phyloP scores from a whole-genome alignment of 2,113 vertebrate genomes.

The Fulica atra region DNA sequence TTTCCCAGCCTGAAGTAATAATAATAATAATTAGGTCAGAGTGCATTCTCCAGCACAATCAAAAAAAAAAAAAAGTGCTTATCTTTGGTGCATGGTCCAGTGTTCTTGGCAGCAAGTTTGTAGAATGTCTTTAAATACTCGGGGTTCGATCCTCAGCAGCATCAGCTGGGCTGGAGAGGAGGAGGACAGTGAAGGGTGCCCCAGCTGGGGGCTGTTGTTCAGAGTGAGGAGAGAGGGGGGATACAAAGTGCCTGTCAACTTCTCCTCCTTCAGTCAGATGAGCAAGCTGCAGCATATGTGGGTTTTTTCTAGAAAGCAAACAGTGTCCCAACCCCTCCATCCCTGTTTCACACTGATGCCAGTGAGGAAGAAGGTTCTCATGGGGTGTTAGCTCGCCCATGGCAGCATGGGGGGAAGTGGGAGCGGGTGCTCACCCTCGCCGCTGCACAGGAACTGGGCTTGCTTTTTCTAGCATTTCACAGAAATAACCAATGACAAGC shows the following conservation, averaged over 20 bases:
- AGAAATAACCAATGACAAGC: neutral
- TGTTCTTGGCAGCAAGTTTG: conserved; percentile 3
- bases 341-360: neutral
- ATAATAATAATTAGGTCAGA: conserved; percentile 30
- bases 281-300: neutral
- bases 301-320: neutral
- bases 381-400: neutral
- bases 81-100: neutral
- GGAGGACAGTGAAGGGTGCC: neutral
- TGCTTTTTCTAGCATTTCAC: neutral
- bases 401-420: neutral
- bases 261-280: conserved; percentile 2
- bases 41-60: neutral
- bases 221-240: neutral
- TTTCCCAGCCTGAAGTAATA: conserved; percentile 26
- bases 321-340: neutral
- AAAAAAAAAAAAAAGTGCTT: conserved; percentile 31
- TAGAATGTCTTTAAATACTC: neutral
- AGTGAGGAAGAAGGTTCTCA: neutral
- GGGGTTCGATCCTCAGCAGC: neutral
- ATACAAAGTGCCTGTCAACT: neutral
- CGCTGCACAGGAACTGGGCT: neutral
- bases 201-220: neutral
- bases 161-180: neutral
- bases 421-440: neutral